Conservation (phyloP, 2,113 vertebrate genomes). For the Corydoras sp. region DNA sequence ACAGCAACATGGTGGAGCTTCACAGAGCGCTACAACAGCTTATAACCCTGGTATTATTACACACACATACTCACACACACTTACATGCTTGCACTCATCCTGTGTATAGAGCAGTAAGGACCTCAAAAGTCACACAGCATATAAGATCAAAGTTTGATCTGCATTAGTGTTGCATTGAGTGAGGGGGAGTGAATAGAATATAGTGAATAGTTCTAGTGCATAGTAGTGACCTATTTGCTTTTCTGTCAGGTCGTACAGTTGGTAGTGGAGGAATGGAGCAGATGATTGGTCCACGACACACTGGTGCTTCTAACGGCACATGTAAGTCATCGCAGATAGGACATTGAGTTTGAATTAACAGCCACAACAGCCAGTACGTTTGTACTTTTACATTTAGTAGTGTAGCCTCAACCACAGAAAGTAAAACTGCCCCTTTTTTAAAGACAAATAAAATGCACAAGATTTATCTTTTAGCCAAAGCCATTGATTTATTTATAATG, state of each 20-base stretch:
- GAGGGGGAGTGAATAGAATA: no score
- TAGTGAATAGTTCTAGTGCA: no score
- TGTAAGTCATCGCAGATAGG: conserved; percentile 68
- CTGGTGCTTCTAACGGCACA: conserved; percentile 83
- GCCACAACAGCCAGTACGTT: no score
- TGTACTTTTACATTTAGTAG: neutral
- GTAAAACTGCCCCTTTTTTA: no score
- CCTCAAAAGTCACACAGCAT: no score
- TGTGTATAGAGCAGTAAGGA: neutral
- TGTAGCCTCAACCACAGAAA: no score
- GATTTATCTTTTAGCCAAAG: no score
- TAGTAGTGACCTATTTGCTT: conserved; percentile 51
- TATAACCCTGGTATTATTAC: conserved; percentile 41
- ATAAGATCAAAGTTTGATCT: no score
- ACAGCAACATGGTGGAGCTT: conserved; percentile 69
- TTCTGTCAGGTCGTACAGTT: conserved; percentile 72
- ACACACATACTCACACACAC: neutral
- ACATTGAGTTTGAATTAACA: neutral
- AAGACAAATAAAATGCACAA: no score
- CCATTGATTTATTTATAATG: no score
- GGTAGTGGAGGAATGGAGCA: conserved; percentile 52
- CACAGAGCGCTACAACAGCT: conserved; percentile 55
- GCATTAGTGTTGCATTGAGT: no score
- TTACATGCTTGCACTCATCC: neutral
- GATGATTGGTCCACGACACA: conserved; percentile 69